Evolutionary conservation across 2,113 vertebrate species (phyloP).

Genomic region (Hippopotamus amphibius): DNA sequence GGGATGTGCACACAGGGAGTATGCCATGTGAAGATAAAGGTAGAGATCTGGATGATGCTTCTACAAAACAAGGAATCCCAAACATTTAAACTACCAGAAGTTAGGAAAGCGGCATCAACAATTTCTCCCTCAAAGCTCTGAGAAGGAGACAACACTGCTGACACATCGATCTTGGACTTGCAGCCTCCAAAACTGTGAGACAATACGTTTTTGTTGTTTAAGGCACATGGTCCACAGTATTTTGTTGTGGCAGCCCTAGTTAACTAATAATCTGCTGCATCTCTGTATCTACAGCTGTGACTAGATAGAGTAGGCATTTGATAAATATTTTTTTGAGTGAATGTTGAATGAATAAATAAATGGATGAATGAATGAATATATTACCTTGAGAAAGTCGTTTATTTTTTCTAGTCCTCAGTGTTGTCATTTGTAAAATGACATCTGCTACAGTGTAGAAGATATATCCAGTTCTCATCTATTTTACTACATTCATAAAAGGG

Average conservation of each 20-base stretch:
- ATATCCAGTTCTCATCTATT: slow-evolving; percentile 62
- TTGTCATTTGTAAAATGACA: slow-evolving; percentile 71
- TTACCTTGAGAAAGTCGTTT: slow-evolving; percentile 57
- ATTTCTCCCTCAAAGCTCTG: background rate
- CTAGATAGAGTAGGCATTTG: background rate
- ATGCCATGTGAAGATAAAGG: background rate
- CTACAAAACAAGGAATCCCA: background rate
- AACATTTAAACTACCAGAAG: background rate
- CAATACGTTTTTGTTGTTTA: background rate
- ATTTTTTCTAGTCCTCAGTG: slow-evolving; percentile 32
- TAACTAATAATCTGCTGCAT: background rate
- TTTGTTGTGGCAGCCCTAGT: background rate
- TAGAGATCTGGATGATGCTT: background rate
- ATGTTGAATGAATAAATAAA: slow-evolving; percentile 57
- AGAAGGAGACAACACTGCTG: background rate
- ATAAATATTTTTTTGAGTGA: slow-evolving; percentile 59
- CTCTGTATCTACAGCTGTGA: slow-evolving; percentile 25
- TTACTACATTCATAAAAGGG: slow-evolving; percentile 58
- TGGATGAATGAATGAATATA: slow-evolving; percentile 39
- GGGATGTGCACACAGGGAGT: background rate
- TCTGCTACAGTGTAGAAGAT: slow-evolving; percentile 36
- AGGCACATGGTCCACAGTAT: background rate
- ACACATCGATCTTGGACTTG: background rate
- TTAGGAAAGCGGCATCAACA: background rate
- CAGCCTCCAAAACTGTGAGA: background rate